These are phyloP conservation scores for Trachemys scripta DNA, from an alignment of 2,113 vertebrate genomes.

Conservation along the genomic window DNA sequence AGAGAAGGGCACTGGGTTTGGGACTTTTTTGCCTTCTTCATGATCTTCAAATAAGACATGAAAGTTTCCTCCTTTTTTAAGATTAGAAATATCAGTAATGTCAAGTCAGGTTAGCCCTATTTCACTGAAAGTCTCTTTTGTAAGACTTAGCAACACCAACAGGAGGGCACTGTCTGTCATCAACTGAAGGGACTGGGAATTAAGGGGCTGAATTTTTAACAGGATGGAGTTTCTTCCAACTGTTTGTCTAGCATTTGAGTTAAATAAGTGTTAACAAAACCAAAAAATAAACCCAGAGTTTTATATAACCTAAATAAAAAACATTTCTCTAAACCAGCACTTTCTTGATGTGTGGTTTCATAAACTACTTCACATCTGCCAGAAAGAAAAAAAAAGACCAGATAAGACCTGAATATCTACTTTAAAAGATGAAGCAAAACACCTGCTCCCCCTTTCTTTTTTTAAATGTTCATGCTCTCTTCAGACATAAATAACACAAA, in stretches of 20 bases:
- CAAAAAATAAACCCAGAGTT: not conserved
- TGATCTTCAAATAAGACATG: not conserved
- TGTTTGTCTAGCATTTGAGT: not conserved
- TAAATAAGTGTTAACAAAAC: not conserved
- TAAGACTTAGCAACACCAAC: not conserved
- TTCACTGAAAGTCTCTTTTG: not conserved
- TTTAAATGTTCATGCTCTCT: not conserved
- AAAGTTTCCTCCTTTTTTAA: not conserved
- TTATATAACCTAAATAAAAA: constrained; percentile 10
- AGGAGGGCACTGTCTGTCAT: not conserved
- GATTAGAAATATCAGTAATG: not conserved
- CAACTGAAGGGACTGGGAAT: not conserved
- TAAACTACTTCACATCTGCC: not conserved
- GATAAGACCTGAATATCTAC: not conserved
- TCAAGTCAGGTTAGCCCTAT: not conserved
- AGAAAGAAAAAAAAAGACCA: not conserved
- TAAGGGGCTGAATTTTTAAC: not conserved
- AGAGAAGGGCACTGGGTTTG: not conserved
- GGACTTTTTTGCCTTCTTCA: not conserved
- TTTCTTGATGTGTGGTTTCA: not conserved
- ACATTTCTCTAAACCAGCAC: not conserved
- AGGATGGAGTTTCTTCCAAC: not conserved
- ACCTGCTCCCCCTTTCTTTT: not conserved
- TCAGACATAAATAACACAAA: not conserved
- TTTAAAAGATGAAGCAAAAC: not conserved